These are phyloP conservation scores for Phoenicopterus ruber DNA, from an alignment of 2,113 vertebrate species.

Conservation along the genomic window DNA sequence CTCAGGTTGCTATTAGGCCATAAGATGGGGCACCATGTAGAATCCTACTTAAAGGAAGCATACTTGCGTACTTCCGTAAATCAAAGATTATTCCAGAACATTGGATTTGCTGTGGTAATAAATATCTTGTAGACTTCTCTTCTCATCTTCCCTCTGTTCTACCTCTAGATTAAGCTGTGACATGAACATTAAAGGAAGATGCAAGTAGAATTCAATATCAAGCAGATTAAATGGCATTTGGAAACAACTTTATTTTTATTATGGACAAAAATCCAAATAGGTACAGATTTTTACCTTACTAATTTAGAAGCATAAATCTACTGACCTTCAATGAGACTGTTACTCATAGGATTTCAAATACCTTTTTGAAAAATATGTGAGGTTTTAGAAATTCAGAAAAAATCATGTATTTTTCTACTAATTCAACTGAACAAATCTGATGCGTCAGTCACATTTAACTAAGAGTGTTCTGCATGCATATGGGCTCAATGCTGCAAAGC, in stretches of 20 bases:
- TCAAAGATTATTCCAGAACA: background rate
- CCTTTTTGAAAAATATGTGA: background rate
- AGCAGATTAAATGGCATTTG: background rate
- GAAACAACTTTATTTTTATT: background rate
- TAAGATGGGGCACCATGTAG: background rate
- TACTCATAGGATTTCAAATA: background rate
- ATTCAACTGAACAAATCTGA: background rate
- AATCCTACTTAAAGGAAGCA: background rate
- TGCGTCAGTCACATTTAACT: background rate
- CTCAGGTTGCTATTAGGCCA: background rate
- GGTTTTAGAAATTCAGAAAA: background rate
- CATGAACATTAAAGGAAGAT: background rate
- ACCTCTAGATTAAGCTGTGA: background rate
- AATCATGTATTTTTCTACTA: background rate
- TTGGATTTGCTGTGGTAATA: background rate
- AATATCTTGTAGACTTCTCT: background rate
- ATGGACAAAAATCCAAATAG: background rate
- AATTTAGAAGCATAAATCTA: background rate
- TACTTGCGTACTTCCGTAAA: fast-evolving
- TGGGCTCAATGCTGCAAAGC: background rate
- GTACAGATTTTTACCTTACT: background rate
- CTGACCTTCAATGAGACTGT: background rate
- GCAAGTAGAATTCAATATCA: background rate
- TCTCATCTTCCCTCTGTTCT: background rate
- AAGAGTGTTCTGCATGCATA: background rate